Base-by-base conservation (phyloP, 1,140 invertebrate genomes). In the Drosophila navojoa region DNA sequence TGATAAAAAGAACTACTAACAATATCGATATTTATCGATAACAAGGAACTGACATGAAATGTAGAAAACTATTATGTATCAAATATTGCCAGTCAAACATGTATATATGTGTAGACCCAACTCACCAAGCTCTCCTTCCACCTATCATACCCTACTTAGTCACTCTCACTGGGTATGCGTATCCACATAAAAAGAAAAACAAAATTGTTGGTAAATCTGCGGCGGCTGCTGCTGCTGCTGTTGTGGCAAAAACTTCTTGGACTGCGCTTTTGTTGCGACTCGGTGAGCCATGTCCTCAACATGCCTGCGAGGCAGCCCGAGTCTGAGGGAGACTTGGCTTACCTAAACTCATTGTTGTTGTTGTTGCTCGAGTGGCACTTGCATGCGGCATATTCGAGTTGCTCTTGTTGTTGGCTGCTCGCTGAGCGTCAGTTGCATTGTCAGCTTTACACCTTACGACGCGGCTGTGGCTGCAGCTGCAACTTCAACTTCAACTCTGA, bases 261-360 rank as follows among this genome's bases (percentile, higher is more conserved):
- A 60, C 63, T 52, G 73, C 69, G 77, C 84, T 87, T 82, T 87
- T 87, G 79, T 87, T 87, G 79, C 84, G 64, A 77, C 55, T 84
- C 84, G 85, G 76, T 89, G 84, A 84, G 77, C 76, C 71, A 80
- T 85, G 77, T 70, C 47, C 71, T 59, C 45, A 62, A 60, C 70
- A 52, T 32, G 55, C 60, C 71, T 64, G 49, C 55, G 35, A 61
- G 60, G 66, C 55, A 32, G 60, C 52, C 74, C 27, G 5, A 29
- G 27, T 29, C 4, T 29, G 27, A 70, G 76, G 87, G 82, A 86
- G 71, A 87, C 79, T 86, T 75, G 64, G 19, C 59, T 67, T 68
- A 53, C 42, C 27, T 9, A n/a, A 40, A 49, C 45, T 35, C 59
- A 22, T 61, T 54, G 60, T 59, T 64, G 52, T 25, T 54, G 60